Base-by-base conservation (phyloP, 2,113 vertebrate genomes). In the Mesitornis unicolor region DNA sequence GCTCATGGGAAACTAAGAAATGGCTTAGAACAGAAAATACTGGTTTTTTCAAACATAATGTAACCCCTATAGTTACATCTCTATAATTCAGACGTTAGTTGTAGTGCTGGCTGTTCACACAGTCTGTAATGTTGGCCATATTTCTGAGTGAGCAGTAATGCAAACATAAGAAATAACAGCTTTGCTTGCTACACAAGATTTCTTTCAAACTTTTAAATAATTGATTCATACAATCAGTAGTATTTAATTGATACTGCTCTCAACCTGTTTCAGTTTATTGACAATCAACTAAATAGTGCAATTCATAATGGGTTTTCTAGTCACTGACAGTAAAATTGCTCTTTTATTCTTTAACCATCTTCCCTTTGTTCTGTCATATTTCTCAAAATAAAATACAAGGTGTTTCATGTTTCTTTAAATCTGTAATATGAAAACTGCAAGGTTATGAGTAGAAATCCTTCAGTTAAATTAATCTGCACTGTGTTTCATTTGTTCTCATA, bases 241-340 rank as follows among this genome's bases (percentile, higher is more conserved):
- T 73, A 80, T 96, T 97, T 95, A 91, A 94, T 94, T 95, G 89
- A 78, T 94, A 87, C 93, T 83, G 38, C 73, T 96, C 92, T 96
- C 67, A 95, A 65, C 93, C 86, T 95, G 70, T 97, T 96, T 95
- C 93, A 94, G 56, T 88, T 96, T 96, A 94, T 95, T 96, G 96
- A 84, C 93, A 93, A 91, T 95, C 93, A 96, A 29, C 73, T 97
- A 84, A 97, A 90, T 74, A 88, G 54, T 91, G 82, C 17, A 57
- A 73, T 75, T 82, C 8, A 1, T 90, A 81, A 90, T 96, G 92
- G 87, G 45, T 95, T 97, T 96, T 94, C 76, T 95, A 85, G 67
- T 95, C 84, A 90, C 35, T 79, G 74, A 43, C 65, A 95, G 76
- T 91, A 94, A 94, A 92, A 88, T 18, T 47, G 7, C 29, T 29